Conservation (phyloP, 2,888 invertebrate species). For the Lasioglossum malachurum region DNA sequence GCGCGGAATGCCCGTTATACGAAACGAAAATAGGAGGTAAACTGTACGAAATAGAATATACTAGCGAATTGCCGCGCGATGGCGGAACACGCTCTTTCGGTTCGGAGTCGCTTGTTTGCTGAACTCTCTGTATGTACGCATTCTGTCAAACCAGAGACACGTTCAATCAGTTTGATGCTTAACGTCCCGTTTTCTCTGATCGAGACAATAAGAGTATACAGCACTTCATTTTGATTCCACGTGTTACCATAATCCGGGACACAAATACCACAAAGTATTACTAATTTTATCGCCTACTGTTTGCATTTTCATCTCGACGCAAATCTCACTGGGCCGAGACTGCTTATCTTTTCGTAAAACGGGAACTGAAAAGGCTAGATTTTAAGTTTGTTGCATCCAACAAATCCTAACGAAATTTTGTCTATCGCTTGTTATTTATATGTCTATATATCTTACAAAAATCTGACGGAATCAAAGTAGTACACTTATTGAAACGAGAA, state of each 20-base stretch:
- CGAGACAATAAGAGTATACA: not conserved
- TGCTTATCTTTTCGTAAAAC: not conserved
- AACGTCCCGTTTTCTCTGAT: constrained; percentile 1
- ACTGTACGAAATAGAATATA: constrained; percentile 39
- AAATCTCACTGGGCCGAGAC: no score
- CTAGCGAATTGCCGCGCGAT: constrained; percentile 20
- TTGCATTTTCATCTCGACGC: not conserved
- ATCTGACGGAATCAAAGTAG: no score
- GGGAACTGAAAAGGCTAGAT: not conserved
- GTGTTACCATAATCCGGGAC: not conserved
- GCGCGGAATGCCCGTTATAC: constrained; percentile 47
- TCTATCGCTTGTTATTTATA: no score
- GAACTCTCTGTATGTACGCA: not conserved
- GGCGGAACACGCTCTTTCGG: not conserved
- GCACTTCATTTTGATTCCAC: not conserved
- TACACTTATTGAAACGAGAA: no score
- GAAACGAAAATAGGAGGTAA: constrained; percentile 48
- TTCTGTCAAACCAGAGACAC: constrained; percentile 6
- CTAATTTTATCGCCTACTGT: not conserved
- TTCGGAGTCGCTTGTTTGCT: constrained; percentile 21
- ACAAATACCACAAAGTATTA: not conserved
- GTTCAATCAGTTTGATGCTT: constrained; percentile 20
- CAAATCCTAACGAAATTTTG: no score
- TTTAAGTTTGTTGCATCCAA: no score
- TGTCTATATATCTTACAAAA: no score